Evolutionary conservation across 2,888 invertebrate species (phyloP), one percentile per base, ranked within the genome.

Genomic region (Dichetophora obliterata): DNA sequence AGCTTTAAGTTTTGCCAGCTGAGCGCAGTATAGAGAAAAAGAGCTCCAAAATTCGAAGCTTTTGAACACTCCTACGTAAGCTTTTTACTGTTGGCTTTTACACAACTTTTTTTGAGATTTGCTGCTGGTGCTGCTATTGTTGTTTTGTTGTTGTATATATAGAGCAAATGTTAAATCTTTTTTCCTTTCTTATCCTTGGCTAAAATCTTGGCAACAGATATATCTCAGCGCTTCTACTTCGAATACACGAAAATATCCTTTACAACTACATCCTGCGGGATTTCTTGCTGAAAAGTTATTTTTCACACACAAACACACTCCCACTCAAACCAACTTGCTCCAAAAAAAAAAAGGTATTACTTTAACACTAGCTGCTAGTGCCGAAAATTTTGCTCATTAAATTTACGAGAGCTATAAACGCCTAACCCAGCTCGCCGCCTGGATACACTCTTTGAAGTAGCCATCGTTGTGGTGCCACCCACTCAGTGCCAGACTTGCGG

Each of bases 41-140:
- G 68, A 68, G 68, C 3, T 16, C 11, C 5, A 5, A 2, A 14
- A 2, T 3, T n/a, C 16, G 5, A 24, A 48, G 48, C 68, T 68
- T 24, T 48, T 66, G 27, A 68, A 50, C 19, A 66, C 66, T 66
- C 66, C 66, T 34, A 14, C 22, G 22, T 34, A 66, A 66, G 66
- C 66, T 66, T 37, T n/a, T 34, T 19, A 8, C 3, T 31, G 11
- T 37, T 5, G 8, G 37, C 43, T 8, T 37, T 19, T 34, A 19
- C 43, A 22, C 22, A 22, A 59, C 19, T 59, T 24, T 6, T 22
- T 57, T 24, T 11, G 3, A 5, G 5, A 54, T 54, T 54, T 54
- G 4, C n/a, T 54, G n/a, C 14, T 54, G 5, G 1, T 54, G 54
- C 8, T 54, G 19, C 19, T 54, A 1, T 52, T 19, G 19, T 43